Conservation (phyloP, 2,797 vertebrate species). For the Clamator glandarius region DNA sequence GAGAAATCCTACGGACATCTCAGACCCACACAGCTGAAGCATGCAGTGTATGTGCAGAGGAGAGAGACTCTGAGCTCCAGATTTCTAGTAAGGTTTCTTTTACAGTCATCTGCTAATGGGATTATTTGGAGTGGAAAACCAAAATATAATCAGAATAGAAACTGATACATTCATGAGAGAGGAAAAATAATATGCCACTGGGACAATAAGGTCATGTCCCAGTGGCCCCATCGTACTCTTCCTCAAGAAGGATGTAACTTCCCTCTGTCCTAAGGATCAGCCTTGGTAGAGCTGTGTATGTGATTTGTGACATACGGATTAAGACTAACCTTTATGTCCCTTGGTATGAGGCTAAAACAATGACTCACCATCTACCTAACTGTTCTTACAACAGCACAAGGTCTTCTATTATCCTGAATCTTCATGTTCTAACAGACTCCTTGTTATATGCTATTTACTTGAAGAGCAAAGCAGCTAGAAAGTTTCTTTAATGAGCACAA, state of each 20-base stretch:
- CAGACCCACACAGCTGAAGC: neutral
- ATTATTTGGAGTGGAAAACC: neutral
- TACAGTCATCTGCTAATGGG: neutral
- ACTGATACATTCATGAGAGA: neutral
- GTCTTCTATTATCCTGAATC: neutral
- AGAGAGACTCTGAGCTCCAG: neutral
- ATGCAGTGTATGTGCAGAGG: accelerated
- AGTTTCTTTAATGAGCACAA: slow-evolving; percentile 34
- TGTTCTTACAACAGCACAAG: neutral
- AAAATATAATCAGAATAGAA: neutral
- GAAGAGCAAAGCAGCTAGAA: slow-evolving; percentile 31
- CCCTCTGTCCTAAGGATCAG: neutral
- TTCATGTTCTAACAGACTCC: slow-evolving; percentile 4
- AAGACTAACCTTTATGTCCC: neutral
- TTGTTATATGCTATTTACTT: slow-evolving; percentile 32
- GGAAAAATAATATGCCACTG: neutral
- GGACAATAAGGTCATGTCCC: neutral
- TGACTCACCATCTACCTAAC: neutral
- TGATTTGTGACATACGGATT: neutral
- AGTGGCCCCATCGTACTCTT: neutral
- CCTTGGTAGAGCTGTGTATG: neutral
- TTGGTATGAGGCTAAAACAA: neutral
- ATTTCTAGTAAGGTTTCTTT: neutral
- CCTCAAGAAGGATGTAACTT: neutral
- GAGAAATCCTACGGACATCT: neutral